Conservation (phyloP, 2,797 vertebrate genomes). For the Naso thynnoides region DNA sequence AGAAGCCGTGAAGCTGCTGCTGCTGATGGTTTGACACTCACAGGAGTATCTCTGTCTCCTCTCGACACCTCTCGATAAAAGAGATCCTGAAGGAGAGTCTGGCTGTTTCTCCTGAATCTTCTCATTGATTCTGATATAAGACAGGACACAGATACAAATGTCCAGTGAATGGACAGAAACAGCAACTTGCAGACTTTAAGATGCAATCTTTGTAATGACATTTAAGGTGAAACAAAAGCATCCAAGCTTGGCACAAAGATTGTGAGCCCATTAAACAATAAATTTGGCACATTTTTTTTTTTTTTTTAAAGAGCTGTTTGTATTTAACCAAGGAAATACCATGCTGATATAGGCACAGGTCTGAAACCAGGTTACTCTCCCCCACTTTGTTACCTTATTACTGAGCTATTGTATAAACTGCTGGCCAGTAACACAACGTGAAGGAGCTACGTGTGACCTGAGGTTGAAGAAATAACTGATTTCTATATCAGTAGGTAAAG, state of each 20-base stretch:
- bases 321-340: too few relatives aligned
- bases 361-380: background rate
- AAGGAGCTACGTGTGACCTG: conserved; percentile 8
- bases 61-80: conserved; percentile 46
- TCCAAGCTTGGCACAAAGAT: too few relatives aligned
- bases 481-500: background rate
- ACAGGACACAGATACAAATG: background rate
- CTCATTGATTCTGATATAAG: conserved; percentile 50
- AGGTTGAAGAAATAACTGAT: background rate
- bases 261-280: too few relatives aligned
- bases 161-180: conserved; percentile 1
- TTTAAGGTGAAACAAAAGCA: too few relatives aligned
- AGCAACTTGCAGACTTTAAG: background rate
- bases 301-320: too few relatives aligned
- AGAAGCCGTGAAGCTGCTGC: background rate
- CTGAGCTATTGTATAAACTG: background rate
- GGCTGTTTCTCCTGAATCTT: conserved; percentile 73
- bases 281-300: too few relatives aligned
- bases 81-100: conserved; percentile 73
- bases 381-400: background rate
- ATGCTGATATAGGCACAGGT: too few relatives aligned
- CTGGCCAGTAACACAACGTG: background rate
- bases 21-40: conserved; percentile 43
- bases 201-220: background rate
- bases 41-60: conserved; percentile 69